Conservation (phyloP, 1,140 invertebrate genomes). For the Drosophila pseudoananassae region DNA sequence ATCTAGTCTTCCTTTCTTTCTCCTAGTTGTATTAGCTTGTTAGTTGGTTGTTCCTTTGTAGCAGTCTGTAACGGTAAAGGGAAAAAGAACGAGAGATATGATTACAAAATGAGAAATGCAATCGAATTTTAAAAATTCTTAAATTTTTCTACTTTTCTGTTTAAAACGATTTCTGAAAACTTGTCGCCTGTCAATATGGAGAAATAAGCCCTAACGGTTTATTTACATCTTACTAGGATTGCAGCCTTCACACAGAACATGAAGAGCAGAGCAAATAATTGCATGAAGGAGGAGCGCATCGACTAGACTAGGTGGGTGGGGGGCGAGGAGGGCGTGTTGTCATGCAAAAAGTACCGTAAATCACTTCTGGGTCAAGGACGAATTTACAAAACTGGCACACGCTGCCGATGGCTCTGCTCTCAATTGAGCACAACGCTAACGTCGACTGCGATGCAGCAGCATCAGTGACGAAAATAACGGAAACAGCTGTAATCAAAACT, state of each 20-base stretch:
- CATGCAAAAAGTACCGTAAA: slow-evolving; percentile 12
- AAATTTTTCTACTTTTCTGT: too few species aligned
- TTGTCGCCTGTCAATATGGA: slow-evolving; percentile 4
- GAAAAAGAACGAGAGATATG: too few species aligned
- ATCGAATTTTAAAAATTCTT: too few species aligned
- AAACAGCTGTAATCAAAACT: too few species aligned
- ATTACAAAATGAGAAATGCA: slow-evolving; percentile 2
- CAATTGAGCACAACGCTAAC: slow-evolving; percentile 25
- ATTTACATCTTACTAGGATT: too few species aligned
- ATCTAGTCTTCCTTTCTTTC: slow-evolving; percentile 78
- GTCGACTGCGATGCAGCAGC: slow-evolving; percentile 2
- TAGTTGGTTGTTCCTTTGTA: slow-evolving; percentile 72
- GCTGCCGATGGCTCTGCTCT: slow-evolving; percentile 7
- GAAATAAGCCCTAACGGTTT: too few species aligned
- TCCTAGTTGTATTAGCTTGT: slow-evolving; percentile 65
- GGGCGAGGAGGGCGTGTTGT: background rate
- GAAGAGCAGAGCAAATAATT: background rate
- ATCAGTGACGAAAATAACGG: slow-evolving; percentile 1
- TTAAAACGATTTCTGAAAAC: too few species aligned
- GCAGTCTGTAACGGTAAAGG: slow-evolving; percentile 55
- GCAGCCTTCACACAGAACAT: too few species aligned
- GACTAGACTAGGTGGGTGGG: background rate
- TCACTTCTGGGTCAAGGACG: slow-evolving; percentile 54
- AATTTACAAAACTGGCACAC: slow-evolving; percentile 39
- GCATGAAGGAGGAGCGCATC: background rate